These are phyloP conservation scores for Macrobrachium rosenbergii DNA, from an alignment of 1,140 invertebrate genomes.

Conservation along the genomic window DNA sequence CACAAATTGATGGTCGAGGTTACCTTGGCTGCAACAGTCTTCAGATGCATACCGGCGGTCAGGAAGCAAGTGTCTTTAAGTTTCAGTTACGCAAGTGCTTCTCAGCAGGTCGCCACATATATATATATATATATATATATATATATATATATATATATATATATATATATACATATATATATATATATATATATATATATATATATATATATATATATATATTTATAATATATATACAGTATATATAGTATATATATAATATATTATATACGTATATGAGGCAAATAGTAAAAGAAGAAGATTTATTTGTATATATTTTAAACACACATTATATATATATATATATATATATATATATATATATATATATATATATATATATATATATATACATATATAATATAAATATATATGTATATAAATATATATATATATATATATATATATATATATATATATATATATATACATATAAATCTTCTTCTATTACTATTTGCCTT, in stretches of 20 bases:
- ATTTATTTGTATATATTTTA: too few species aligned
- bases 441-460: slow-evolving; percentile 5
- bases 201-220: slow-evolving; percentile 23
- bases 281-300: too few species aligned
- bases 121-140: slow-evolving; percentile 21
- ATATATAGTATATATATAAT: slow-evolving; percentile 10
- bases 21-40: too few species aligned
- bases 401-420: background rate
- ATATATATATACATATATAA: slow-evolving; percentile 19
- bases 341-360: slow-evolving; percentile 19
- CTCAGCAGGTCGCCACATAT: background rate
- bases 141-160: slow-evolving; percentile 10
- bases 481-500: too few species aligned
- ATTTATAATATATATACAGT: background rate
- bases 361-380: slow-evolving; percentile 27
- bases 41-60: too few species aligned
- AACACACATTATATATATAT: background rate
- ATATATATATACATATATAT: slow-evolving; percentile 20
- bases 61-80: too few species aligned
- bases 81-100: too few species aligned
- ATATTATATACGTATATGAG: background rate
- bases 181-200: slow-evolving; percentile 25
- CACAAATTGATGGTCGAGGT: too few species aligned
- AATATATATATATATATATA: slow-evolving; percentile 6
- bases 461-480: background rate